Evolutionary conservation across 1,140 invertebrate genomes (phyloP).

Genomic region (Schlechtendalia chinensis): DNA sequence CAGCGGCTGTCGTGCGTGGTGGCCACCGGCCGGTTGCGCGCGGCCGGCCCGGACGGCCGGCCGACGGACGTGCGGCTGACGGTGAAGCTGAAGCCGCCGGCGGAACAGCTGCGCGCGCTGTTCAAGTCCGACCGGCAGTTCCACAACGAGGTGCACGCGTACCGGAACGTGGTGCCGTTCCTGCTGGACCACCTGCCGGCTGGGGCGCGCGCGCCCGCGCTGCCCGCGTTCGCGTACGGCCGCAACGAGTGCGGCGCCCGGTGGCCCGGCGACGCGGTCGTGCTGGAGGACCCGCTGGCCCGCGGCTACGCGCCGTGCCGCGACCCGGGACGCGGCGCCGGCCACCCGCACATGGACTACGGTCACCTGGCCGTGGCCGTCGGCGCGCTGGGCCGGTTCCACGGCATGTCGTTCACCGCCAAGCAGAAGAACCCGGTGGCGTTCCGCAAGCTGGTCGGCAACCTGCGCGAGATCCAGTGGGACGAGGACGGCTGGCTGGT

Average conservation of each 20-base stretch:
- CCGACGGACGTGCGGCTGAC: neutral
- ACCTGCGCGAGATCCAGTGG: conserved; percentile 29
- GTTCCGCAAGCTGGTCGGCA: conserved; percentile 51
- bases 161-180: conserved; percentile 51
- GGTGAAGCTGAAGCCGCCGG: neutral
- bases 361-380: conserved; percentile 55
- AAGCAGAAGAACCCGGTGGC: conserved; percentile 54
- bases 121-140: conserved; percentile 48
- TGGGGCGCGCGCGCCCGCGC: neutral
- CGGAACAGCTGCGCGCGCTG: neutral
- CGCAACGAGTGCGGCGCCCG: conserved; percentile 24
- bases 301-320: conserved; percentile 47
- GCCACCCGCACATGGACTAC: conserved; percentile 51
- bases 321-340: neutral
- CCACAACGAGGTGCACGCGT: conserved; percentile 51
- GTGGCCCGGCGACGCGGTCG: conserved; percentile 52
- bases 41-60: neutral
- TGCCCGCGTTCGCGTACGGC: conserved; percentile 51
- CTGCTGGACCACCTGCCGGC: conserved; percentile 18
- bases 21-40: neutral
- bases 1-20: conserved; percentile 8
- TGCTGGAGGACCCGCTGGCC: conserved; percentile 55
- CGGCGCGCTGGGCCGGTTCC: conserved; percentile 56
- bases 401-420: conserved; percentile 56
- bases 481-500: conserved; percentile 31